A percentile compares a stretch with the other conserved stretches of the same genome.
Conservation (phyloP, 2,888 invertebrate genomes). For the Uloborus plumipes region DNA sequence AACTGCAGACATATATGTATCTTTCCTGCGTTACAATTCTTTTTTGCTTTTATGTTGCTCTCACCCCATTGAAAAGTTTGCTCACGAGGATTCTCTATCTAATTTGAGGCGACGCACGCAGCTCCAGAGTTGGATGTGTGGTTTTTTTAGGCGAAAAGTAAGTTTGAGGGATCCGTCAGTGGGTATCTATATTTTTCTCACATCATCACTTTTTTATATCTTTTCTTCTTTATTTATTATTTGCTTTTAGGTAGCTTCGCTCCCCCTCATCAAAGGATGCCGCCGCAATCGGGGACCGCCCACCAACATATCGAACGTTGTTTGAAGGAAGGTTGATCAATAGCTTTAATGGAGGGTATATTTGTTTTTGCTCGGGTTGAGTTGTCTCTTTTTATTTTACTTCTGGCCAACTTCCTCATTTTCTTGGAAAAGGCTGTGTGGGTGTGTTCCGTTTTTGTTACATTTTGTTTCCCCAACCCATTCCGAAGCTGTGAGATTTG, state of each 20-base stretch:
- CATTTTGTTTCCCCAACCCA: too few species aligned
- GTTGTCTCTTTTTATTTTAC: neutral
- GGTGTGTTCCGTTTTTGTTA: neutral
- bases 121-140: neutral
- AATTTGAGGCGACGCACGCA: conserved; percentile 34
- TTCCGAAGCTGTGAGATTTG: too few species aligned
- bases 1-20: too few species aligned
- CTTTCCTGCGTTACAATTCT: too few species aligned
- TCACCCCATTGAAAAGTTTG: conserved; percentile 43
- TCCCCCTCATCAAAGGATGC: conserved; percentile 34
- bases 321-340: conserved; percentile 19
- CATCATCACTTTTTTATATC: conserved; percentile 41
- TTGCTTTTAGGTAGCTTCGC: conserved; percentile 34
- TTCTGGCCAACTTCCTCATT: conserved; percentile 6
- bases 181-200: conserved; percentile 34
- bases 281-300: conserved; percentile 34
- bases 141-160: conserved; percentile 8
- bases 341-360: neutral
- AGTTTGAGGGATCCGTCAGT: conserved; percentile 21
- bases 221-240: conserved; percentile 33
- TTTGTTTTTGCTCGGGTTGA: neutral
- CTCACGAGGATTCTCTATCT: conserved; percentile 54
- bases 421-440: neutral
- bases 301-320: conserved; percentile 22
- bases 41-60: neutral